These are phyloP conservation scores for Pluvianellus socialis DNA, from an alignment of 2,113 vertebrate species.

Conservation along the genomic window DNA sequence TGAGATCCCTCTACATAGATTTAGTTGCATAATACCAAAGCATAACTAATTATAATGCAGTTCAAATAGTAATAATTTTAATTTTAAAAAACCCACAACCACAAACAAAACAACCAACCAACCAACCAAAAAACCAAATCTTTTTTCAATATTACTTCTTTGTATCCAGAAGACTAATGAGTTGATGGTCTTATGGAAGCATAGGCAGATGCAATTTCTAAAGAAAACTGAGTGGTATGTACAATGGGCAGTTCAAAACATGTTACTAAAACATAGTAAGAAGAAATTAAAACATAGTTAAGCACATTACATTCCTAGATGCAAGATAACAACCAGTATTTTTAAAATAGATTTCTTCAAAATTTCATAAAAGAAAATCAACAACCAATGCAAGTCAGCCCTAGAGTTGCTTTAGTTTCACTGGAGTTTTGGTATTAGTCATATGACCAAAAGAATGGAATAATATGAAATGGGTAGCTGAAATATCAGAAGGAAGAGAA, in stretches of 20 bases:
- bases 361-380: background rate
- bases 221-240: background rate
- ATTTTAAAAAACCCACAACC: background rate
- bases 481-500: constrained; percentile 21
- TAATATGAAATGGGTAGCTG: background rate
- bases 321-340: background rate
- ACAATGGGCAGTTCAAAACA: background rate
- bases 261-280: background rate
- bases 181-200: background rate
- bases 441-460: background rate
- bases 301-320: background rate
- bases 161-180: background rate
- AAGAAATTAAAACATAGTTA: background rate
- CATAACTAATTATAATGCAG: background rate
- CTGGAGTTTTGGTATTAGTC: background rate
- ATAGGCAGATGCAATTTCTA: background rate
- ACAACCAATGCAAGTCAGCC: background rate
- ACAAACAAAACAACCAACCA: too few relatives aligned
- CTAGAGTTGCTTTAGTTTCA: background rate
- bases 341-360: background rate
- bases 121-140: too few relatives aligned
- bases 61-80: background rate
- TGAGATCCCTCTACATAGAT: background rate
- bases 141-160: background rate
- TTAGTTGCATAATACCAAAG: background rate